Evolutionary conservation across 2,888 invertebrate genomes (phyloP).

Genomic region (Acrobasis repandana): DNA sequence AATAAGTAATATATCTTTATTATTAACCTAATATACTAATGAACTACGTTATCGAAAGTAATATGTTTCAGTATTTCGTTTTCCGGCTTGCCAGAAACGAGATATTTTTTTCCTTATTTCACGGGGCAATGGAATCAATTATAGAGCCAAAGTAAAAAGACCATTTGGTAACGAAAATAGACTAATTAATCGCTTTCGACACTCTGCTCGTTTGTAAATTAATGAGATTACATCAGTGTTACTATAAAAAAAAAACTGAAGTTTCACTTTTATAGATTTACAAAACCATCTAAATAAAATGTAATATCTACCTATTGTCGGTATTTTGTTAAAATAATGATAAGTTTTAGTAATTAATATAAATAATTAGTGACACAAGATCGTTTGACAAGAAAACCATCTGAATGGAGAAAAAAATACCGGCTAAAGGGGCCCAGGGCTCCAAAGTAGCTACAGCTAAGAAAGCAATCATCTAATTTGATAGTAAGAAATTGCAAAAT

Average conservation of each 20-base stretch:
- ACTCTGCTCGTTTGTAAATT: slow-evolving; percentile 28
- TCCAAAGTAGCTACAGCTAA: too few relatives aligned
- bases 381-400: too few relatives aligned
- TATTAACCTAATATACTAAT: neutral
- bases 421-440: too few relatives aligned
- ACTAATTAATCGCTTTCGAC: slow-evolving; percentile 61
- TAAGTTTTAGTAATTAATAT: too few relatives aligned
- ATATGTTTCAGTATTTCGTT: slow-evolving; percentile 10
- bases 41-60: neutral
- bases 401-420: too few relatives aligned
- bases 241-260: slow-evolving; percentile 5
- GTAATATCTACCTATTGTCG: too few relatives aligned
- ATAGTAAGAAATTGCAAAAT: too few relatives aligned
- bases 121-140: slow-evolving; percentile 55
- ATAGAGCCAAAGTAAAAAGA: slow-evolving; percentile 40
- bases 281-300: too few relatives aligned
- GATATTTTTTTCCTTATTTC: slow-evolving; percentile 50
- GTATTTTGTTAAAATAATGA: too few relatives aligned
- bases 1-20: neutral
- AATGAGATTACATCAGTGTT: slow-evolving; percentile 10
- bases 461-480: too few relatives aligned
- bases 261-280: slow-evolving; percentile 9
- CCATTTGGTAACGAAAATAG: slow-evolving; percentile 59
- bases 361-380: too few relatives aligned
- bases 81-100: slow-evolving; percentile 29